Conservation (phyloP, 2,888 invertebrate genomes). For the Polyploca ridens region DNA sequence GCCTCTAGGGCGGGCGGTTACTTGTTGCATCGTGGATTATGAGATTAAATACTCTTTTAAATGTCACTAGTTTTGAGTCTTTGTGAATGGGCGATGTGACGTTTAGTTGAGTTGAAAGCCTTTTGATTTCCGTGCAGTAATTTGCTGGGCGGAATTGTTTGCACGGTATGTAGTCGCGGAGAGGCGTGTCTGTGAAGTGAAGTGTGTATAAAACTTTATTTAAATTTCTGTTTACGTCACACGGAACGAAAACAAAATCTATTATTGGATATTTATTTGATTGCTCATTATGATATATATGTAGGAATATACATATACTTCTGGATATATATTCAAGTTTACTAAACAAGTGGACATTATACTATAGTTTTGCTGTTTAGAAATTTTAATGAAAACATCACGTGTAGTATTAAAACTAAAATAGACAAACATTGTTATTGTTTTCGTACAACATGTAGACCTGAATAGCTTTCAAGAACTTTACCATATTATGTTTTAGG, state of each 20-base stretch:
- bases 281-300: background rate
- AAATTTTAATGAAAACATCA: conserved; percentile 1
- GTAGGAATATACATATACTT: background rate
- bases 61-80: conserved; percentile 58
- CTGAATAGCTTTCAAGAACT: background rate
- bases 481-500: background rate
- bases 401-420: background rate
- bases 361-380: background rate
- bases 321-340: background rate
- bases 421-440: background rate
- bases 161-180: background rate
- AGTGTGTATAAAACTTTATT: conserved; percentile 5
- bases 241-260: conserved; percentile 1
- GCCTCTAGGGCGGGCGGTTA: conserved; percentile 47
- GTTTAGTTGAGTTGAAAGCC: background rate
- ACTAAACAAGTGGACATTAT: background rate
- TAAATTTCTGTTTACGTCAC: conserved; percentile 7
- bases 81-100: conserved; percentile 36
- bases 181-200: background rate
- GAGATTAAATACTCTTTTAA: conserved; percentile 61
- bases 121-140: background rate
- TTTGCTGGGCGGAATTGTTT: background rate
- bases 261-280: conserved; percentile 7
- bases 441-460: background rate
- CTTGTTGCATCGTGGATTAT: conserved; percentile 74